phyloP scores from a whole-genome alignment of 2,113 vertebrate genomes.

The Chaetops frenatus region DNA sequence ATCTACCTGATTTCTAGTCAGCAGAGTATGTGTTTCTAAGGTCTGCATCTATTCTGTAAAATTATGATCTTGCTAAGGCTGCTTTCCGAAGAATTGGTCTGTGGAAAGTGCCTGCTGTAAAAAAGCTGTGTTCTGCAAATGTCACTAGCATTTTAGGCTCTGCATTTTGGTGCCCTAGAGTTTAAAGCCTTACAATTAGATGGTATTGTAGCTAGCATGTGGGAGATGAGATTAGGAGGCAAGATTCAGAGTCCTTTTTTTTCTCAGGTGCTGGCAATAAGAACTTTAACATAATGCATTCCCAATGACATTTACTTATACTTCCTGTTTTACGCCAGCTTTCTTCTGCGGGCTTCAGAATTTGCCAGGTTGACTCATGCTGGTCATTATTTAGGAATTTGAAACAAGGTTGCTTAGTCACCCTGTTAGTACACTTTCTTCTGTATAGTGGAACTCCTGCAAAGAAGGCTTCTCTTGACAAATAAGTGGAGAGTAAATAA shows the following conservation, averaged over 20 bases:
- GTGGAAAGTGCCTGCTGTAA: background rate
- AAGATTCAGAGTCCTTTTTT: background rate
- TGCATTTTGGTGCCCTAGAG: background rate
- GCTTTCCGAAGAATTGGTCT: background rate
- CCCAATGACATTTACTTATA: background rate
- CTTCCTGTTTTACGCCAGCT: background rate
- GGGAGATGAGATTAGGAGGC: background rate
- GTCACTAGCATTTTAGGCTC: background rate
- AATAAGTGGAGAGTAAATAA: background rate
- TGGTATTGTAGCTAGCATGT: background rate
- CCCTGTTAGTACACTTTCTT: background rate
- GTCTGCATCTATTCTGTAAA: background rate
- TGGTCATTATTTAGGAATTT: background rate
- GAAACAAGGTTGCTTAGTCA: slow-evolving; percentile 12
- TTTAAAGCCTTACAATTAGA: background rate
- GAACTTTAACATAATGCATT: background rate
- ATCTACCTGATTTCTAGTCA: background rate
- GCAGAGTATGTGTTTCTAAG: background rate
- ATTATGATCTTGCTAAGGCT: background rate
- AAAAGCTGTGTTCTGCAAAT: background rate
- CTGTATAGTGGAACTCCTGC: background rate
- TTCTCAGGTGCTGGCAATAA: background rate
- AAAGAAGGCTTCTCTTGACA: background rate
- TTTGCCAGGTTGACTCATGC: background rate
- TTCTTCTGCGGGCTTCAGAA: background rate